These are phyloP conservation scores for Pangasius macronema DNA, from an alignment of 2,797 vertebrate species.

Conservation along the genomic window DNA sequence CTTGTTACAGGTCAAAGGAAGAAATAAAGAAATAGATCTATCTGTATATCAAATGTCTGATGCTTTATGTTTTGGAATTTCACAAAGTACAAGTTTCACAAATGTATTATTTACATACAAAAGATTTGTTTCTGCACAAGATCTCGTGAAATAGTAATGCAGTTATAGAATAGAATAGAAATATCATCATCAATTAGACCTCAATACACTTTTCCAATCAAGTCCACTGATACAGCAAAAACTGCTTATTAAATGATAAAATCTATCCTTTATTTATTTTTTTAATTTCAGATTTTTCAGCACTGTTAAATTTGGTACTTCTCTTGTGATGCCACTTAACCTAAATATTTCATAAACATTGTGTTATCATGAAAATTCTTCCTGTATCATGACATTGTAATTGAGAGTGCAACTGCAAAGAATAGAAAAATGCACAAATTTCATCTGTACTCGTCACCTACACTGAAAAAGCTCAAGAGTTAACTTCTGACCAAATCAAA, in stretches of 20 bases:
- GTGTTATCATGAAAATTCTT: neutral
- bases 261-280: neutral
- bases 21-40: neutral
- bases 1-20: neutral
- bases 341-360: neutral
- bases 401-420: neutral
- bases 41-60: neutral
- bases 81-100: neutral
- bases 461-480: neutral
- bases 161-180: neutral
- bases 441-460: slow-evolving; percentile 1
- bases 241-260: neutral
- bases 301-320: neutral
- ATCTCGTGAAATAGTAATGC: neutral
- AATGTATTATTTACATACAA: neutral
- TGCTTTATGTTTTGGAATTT: neutral
- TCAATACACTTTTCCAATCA: neutral
- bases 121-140: neutral
- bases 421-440: neutral
- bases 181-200: neutral
- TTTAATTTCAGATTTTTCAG: too few relatives aligned
- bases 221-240: neutral
- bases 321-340: neutral
- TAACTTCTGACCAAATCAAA: slow-evolving; percentile 12
- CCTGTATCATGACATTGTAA: neutral